phyloP scores from a whole-genome alignment of 1,140 invertebrate species.

The Lordiphosa stackelbergi region DNA sequence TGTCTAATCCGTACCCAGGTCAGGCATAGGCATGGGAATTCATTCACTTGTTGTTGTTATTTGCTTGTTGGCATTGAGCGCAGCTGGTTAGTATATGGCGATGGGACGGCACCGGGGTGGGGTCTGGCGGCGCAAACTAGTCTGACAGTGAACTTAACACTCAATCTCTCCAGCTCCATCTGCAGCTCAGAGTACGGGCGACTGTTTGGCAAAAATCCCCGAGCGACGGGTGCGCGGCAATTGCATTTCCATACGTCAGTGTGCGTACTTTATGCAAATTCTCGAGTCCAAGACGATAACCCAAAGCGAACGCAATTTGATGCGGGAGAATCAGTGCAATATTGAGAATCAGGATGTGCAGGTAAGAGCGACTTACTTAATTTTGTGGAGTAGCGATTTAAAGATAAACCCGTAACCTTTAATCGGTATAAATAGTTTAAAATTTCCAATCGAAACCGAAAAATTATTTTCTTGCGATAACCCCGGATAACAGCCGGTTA shows the following conservation, averaged over 20 bases:
- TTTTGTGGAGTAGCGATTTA: too few relatives aligned
- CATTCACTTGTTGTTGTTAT: conserved; percentile 31
- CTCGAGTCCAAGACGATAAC: conserved; percentile 11
- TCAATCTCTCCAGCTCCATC: conserved; percentile 10
- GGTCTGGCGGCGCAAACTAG: conserved; percentile 26
- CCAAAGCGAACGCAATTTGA: conserved; percentile 30
- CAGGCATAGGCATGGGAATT: conserved; percentile 36
- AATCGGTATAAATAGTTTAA: too few relatives aligned
- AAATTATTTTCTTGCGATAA: too few relatives aligned
- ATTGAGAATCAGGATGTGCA: conserved; percentile 18
- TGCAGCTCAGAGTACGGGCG: conserved; percentile 30
- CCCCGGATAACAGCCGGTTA: too few relatives aligned
- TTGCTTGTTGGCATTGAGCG: conserved; percentile 44
- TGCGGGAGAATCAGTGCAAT: conserved; percentile 52
- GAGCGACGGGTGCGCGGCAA: conserved; percentile 22
- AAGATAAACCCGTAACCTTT: too few relatives aligned
- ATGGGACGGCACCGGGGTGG: conserved; percentile 7
- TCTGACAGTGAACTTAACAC: conserved; percentile 23
- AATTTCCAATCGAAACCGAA: too few relatives aligned
- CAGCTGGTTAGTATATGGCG: conserved; percentile 34
- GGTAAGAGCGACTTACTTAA: conserved; percentile 12
- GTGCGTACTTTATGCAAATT: conserved; percentile 51
- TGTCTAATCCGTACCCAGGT: conserved; percentile 31
- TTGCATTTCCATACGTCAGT: conserved; percentile 40
- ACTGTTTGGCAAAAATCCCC: conserved; percentile 34